Conservation (phyloP, 2,113 vertebrate species). For the Aphelocoma coerulescens region DNA sequence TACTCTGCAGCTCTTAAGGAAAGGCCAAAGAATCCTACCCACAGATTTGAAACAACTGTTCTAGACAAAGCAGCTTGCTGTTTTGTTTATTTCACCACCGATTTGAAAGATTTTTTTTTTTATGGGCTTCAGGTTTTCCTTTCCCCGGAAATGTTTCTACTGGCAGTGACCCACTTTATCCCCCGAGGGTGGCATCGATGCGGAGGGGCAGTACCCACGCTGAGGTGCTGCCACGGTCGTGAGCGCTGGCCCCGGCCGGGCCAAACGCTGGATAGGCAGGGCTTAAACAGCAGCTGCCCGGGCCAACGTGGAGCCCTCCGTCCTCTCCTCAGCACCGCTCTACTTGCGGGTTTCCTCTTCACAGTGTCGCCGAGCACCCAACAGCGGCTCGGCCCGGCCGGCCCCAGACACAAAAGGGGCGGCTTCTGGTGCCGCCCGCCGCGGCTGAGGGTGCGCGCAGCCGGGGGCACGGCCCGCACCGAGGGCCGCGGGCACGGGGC, state of each 20-base stretch:
- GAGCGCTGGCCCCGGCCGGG: rapidly evolving
- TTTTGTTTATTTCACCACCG: neutral
- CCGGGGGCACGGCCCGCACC: neutral
- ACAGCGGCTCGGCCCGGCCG: neutral
- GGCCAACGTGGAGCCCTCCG: neutral
- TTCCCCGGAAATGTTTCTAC: neutral
- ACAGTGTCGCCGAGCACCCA: rapidly evolving
- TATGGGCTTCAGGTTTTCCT: neutral
- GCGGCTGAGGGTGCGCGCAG: neutral
- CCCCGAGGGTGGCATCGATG: neutral
- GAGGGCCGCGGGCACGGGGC: neutral
- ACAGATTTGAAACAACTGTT: neutral
- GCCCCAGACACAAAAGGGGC: neutral
- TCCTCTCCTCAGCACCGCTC: neutral
- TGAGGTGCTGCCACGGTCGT: rapidly evolving
- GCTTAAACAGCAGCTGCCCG: neutral
- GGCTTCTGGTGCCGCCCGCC: rapidly evolving
- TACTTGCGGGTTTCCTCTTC: rapidly evolving
- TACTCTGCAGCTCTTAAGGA: neutral
- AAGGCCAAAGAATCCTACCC: neutral
- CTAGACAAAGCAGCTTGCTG: neutral
- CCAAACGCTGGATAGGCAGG: rapidly evolving
- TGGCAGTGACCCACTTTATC: rapidly evolving
- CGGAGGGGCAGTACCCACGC: neutral
- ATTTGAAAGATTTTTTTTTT: neutral